Conservation (phyloP, 1,140 invertebrate genomes). For the Saccostrea echinata region DNA sequence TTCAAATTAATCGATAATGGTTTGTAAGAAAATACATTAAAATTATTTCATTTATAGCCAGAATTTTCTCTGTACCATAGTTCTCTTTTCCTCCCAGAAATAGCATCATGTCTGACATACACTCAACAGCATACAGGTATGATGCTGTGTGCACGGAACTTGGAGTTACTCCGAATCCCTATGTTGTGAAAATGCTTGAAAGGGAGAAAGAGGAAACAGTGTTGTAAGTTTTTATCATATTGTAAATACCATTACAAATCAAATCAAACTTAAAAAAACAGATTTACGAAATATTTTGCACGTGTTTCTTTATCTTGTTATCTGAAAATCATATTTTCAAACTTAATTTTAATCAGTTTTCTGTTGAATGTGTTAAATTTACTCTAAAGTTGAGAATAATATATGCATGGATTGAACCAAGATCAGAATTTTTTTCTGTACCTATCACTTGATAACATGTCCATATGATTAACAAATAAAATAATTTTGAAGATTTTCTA, state of each 20-base stretch:
- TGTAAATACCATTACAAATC: background rate
- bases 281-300: too few species aligned
- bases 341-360: too few species aligned
- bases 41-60: background rate
- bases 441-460: too few species aligned
- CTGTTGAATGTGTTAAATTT: too few species aligned
- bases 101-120: constrained; percentile 71
- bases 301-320: too few species aligned
- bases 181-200: constrained; percentile 71
- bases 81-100: background rate
- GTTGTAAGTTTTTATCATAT: constrained; percentile 64
- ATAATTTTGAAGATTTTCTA: background rate
- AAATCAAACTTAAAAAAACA: background rate
- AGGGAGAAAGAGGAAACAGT: constrained; percentile 71
- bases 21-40: background rate
- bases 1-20: background rate
- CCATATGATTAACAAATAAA: background rate
- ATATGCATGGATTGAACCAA: too few species aligned
- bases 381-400: too few species aligned
- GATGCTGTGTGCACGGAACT: constrained; percentile 70
- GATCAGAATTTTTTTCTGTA: too few species aligned
- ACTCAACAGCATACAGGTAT: constrained; percentile 69
- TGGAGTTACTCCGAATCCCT: constrained; percentile 62
- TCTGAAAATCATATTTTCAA: too few species aligned
- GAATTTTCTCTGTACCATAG: background rate